A percentile compares a stretch with the other conserved stretches of the same genome.
Evolutionary conservation across 2,113 vertebrate genomes (phyloP).

Genomic region (Bujurquina vittata): DNA sequence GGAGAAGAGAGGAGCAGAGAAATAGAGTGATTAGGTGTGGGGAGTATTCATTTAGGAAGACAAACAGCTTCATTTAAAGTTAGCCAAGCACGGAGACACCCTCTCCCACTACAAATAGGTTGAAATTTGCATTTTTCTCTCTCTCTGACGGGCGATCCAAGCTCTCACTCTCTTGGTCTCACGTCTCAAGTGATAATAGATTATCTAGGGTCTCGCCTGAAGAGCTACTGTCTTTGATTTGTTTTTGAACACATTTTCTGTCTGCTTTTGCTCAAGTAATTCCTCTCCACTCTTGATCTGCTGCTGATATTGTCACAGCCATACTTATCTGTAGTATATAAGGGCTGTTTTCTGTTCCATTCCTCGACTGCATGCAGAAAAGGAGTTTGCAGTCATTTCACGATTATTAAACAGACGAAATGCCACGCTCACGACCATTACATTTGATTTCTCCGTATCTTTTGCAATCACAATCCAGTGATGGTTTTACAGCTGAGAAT

Average conservation of each 20-base stretch:
- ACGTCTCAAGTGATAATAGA: constrained; percentile 51
- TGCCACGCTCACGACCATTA: constrained; percentile 11
- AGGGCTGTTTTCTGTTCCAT: constrained; percentile 30
- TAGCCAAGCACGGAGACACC: constrained; percentile 60
- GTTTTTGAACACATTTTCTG: constrained; percentile 43
- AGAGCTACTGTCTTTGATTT: constrained; percentile 57
- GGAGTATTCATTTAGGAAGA: constrained; percentile 70
- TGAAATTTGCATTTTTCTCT: constrained; percentile 61
- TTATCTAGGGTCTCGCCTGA: constrained; percentile 51
- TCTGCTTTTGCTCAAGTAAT: constrained; percentile 31
- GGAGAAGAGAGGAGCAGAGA: constrained; percentile 27
- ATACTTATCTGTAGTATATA: constrained; percentile 37
- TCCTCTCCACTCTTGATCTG: constrained; percentile 38
- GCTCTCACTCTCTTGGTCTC: constrained; percentile 24
- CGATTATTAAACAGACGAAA: constrained; percentile 27
- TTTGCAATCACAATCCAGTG: constrained; percentile 10
- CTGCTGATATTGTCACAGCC: constrained; percentile 47
- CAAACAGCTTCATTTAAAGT: constrained; percentile 73
- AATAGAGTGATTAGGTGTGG: constrained; percentile 54
- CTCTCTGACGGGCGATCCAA: background rate
- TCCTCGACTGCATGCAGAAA: constrained; percentile 25
- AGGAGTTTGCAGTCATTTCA: constrained; percentile 35
- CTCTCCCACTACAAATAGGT: constrained; percentile 45
- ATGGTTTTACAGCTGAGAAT: constrained; percentile 27
- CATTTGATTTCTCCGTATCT: constrained; percentile 43